Conservation (phyloP, 2,113 vertebrate genomes). For the Montifringilla adamsi region DNA sequence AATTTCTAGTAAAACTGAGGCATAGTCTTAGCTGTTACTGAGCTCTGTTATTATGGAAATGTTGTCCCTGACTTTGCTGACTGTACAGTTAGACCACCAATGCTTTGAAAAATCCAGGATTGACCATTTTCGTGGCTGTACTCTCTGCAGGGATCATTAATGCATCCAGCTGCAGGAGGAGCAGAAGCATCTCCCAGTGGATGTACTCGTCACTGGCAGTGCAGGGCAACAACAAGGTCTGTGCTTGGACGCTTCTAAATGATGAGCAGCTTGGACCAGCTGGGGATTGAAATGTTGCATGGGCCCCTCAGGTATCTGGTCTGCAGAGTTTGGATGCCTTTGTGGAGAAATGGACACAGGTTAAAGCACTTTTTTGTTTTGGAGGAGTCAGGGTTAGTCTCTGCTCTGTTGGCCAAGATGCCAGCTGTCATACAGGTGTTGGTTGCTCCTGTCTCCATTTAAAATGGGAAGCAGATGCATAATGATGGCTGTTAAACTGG, state of each 20-base stretch:
- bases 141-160: neutral
- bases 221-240: neutral
- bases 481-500: neutral
- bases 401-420: neutral
- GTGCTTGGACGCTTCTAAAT: neutral
- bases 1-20: neutral
- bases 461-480: neutral
- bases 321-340: neutral
- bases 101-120: neutral
- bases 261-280: neutral
- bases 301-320: neutral
- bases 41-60: neutral
- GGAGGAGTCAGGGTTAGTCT: neutral
- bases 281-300: neutral
- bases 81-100: neutral
- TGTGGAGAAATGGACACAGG: neutral
- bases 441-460: neutral
- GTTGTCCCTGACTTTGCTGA: neutral
- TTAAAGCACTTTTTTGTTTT: neutral
- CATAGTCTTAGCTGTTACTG: neutral
- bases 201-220: neutral
- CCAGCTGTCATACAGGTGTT: neutral
- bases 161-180: neutral
- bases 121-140: neutral
- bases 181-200: neutral